These are phyloP conservation scores for Scaptomyza montana DNA, from an alignment of 1,140 invertebrate genomes.

Conservation along the genomic window DNA sequence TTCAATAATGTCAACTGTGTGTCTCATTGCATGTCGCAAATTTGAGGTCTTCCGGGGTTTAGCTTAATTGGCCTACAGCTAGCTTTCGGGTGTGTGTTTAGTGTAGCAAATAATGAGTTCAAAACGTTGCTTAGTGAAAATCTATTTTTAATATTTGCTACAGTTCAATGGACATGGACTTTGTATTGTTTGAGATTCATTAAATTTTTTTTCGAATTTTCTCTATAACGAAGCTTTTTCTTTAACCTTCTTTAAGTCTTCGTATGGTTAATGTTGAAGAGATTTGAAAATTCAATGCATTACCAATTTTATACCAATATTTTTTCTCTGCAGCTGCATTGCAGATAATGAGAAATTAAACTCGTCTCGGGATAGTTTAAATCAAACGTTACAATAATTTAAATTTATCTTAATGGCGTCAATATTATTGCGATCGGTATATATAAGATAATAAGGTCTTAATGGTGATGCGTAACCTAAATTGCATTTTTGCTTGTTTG, in stretches of 20 bases:
- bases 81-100: slow-evolving; percentile 54
- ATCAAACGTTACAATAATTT: slow-evolving; percentile 2
- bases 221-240: too few relatives aligned
- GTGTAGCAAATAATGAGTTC: slow-evolving; percentile 55
- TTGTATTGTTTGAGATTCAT: slow-evolving; percentile 14
- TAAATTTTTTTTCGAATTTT: too few relatives aligned
- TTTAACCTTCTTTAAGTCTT: too few relatives aligned
- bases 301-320: too few relatives aligned
- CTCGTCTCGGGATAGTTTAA: background rate
- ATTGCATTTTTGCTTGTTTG: slow-evolving; percentile 49
- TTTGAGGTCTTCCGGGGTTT: slow-evolving; percentile 39
- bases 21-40: slow-evolving; percentile 60
- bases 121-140: slow-evolving; percentile 19
- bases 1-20: slow-evolving; percentile 65
- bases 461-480: slow-evolving; percentile 39
- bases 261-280: too few relatives aligned
- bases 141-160: slow-evolving; percentile 24
- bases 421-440: slow-evolving; percentile 34
- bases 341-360: too few relatives aligned
- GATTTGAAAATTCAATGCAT: too few relatives aligned
- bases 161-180: slow-evolving; percentile 54
- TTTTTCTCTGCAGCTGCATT: background rate
- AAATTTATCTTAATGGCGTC: slow-evolving; percentile 60
- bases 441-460: slow-evolving; percentile 35
- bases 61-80: slow-evolving; percentile 42